Conservation (phyloP, 2,888 invertebrate genomes). For the Pinctada fucata region DNA sequence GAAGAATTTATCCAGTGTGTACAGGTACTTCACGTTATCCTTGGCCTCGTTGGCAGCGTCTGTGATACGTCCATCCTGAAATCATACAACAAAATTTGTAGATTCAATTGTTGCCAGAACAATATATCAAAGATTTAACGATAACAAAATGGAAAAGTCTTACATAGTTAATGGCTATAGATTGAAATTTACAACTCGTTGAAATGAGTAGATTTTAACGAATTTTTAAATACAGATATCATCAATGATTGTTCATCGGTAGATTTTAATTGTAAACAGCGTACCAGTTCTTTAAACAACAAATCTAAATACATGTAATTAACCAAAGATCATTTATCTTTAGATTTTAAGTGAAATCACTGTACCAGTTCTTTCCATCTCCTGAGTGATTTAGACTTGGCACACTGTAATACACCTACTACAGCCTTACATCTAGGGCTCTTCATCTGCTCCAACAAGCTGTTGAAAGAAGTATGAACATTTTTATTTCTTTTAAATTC, state of each 20-base stretch:
- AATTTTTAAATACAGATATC: neutral
- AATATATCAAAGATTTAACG: too few relatives aligned
- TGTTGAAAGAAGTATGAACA: conserved; percentile 44
- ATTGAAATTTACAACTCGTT: too few relatives aligned
- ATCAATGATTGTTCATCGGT: neutral
- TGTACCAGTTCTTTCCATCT: conserved; percentile 75
- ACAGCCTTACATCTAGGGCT: conserved; percentile 74
- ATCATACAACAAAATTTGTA: conserved; percentile 6
- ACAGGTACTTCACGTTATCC: conserved; percentile 96
- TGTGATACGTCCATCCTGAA: conserved; percentile 89
- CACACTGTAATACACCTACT: conserved; percentile 74
- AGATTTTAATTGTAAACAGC: too few relatives aligned
- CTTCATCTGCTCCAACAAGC: conserved; percentile 77
- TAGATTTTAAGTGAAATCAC: too few relatives aligned
- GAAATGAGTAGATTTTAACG: too few relatives aligned
- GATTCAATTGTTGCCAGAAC: too few relatives aligned
- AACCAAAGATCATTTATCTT: too few relatives aligned
- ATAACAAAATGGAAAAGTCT: too few relatives aligned
- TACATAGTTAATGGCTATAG: too few relatives aligned
- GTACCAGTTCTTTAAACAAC: too few relatives aligned
- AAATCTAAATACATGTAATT: too few relatives aligned
- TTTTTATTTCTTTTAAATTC: too few relatives aligned
- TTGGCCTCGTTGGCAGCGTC: conserved; percentile 97
- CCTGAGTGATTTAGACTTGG: conserved; percentile 76
- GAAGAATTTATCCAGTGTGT: conserved; percentile 95